phyloP scores from a whole-genome alignment of 2,888 invertebrate species.

The Drepana falcataria region DNA sequence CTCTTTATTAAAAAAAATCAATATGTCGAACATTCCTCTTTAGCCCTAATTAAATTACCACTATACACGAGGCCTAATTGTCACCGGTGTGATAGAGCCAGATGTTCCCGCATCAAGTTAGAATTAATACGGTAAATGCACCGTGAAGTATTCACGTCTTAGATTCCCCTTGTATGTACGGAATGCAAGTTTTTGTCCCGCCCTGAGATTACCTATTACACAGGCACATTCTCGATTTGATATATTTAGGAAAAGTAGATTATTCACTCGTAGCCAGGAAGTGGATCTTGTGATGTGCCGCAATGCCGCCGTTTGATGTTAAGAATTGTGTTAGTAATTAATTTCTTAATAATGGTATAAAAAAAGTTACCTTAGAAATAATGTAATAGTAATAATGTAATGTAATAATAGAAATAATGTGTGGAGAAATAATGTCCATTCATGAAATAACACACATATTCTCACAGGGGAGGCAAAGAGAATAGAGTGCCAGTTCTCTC shows the following conservation, averaged over 20 bases:
- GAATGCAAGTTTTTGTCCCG: slow-evolving; percentile 61
- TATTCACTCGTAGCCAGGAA: slow-evolving; percentile 4
- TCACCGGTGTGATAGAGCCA: slow-evolving; percentile 11
- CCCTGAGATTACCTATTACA: slow-evolving; percentile 39
- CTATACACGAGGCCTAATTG: not conserved
- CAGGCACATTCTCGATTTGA: slow-evolving; percentile 51
- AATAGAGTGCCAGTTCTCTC: no score
- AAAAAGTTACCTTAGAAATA: no score
- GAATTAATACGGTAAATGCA: slow-evolving; percentile 57
- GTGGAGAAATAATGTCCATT: no score
- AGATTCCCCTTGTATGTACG: slow-evolving; percentile 49
- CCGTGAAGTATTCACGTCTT: slow-evolving; percentile 59
- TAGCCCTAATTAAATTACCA: not conserved
- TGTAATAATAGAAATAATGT: no score
- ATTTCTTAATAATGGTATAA: not conserved
- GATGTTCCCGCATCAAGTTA: slow-evolving; percentile 33
- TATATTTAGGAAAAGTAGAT: slow-evolving; percentile 32
- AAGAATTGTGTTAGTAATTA: not conserved
- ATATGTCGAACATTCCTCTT: not conserved
- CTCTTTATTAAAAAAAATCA: not conserved
- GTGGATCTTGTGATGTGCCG: not conserved
- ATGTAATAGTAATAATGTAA: no score
- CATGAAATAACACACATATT: no score
- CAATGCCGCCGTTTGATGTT: not conserved
- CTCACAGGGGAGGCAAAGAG: no score